Evolutionary conservation across 2,888 invertebrate genomes (phyloP), one percentile per base, ranked within the genome.

Genomic region (Leptinotarsa juncta): DNA sequence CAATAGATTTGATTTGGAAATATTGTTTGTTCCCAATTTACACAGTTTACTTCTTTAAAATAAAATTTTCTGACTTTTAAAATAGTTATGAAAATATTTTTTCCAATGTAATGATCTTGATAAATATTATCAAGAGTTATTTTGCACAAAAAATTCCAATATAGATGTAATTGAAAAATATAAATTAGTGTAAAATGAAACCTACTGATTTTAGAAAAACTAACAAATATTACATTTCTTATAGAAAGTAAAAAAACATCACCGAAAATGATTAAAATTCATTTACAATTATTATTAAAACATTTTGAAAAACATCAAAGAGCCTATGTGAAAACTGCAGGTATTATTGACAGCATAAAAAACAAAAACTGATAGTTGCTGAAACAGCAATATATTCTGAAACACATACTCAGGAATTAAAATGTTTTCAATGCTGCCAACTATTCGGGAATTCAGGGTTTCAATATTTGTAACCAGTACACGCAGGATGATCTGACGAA

Each of bases 401-500:
- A 57, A 20, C 57, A 14, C 2, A 14, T 12, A 5, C 26, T 32
- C 7, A 15, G n/a, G 4, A 57, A 57, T 20, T 20, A 23, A 57
- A 57, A 15, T 23, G 14, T 57, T 32, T 62, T n/a, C n/a, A 62
- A 32, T 62, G 42, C 16, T 62, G 62, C 16, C 62, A 62, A 62
- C 62, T 32, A 62, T 26, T 62, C 32, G 14, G 15, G 12, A 62
- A 42, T 42, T 42, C n/a, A n/a, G 32, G 42, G n/a, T 32, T n/a
- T 62, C 16, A 14, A 23, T 23, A 57, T 23, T 16, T 57, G 23
- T 57, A 57, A 57, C 57, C 18, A 62, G 15, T 62, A 62, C 42
- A 62, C 32, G 26, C 62, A 62, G 62, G 62, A 62, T 62, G 62
- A 42, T 32, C 16, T 42, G 26, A 62, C n/a, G 12, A 62, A 32